phyloP scores from a whole-genome alignment of 1,140 invertebrate genomes.

The Spodoptera litura region DNA sequence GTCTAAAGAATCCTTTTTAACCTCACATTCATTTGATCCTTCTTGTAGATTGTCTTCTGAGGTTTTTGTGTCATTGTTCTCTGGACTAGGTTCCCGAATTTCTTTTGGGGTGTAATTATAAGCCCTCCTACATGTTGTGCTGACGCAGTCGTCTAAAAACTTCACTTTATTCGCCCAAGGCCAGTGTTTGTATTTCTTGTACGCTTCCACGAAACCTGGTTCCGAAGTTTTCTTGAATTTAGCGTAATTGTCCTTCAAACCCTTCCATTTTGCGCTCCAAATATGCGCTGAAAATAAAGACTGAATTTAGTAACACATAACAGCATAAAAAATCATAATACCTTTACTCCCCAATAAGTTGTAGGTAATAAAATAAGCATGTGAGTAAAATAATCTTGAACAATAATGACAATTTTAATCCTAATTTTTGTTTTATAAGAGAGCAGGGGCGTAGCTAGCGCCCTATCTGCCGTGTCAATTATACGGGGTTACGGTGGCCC shows the following conservation, averaged over 20 bases:
- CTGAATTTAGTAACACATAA: too few species aligned
- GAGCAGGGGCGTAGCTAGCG: too few species aligned
- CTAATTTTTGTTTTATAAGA: too few species aligned
- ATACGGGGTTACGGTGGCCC: too few species aligned
- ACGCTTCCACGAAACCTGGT: not conserved
- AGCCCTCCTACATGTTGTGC: not conserved
- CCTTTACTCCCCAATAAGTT: too few species aligned
- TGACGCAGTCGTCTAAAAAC: not conserved
- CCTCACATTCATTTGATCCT: not conserved
- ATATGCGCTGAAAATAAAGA: not conserved
- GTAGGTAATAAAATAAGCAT: too few species aligned
- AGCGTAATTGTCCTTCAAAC: constrained; percentile 12
- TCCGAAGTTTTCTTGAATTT: constrained; percentile 5
- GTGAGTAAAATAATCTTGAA: too few species aligned
- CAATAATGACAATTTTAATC: too few species aligned
- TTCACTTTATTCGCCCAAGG: not conserved
- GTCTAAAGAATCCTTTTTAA: not conserved
- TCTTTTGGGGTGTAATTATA: not conserved
- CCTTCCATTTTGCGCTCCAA: constrained; percentile 20
- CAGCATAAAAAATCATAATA: too few species aligned
- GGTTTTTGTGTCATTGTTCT: not conserved
- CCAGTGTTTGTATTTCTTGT: constrained; percentile 31
- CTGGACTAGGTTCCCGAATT: not conserved
- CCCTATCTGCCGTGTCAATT: too few species aligned
- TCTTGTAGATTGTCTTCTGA: not conserved